Base-by-base conservation (phyloP, 2,113 vertebrate species). In the Fukomys damarensis region DNA sequence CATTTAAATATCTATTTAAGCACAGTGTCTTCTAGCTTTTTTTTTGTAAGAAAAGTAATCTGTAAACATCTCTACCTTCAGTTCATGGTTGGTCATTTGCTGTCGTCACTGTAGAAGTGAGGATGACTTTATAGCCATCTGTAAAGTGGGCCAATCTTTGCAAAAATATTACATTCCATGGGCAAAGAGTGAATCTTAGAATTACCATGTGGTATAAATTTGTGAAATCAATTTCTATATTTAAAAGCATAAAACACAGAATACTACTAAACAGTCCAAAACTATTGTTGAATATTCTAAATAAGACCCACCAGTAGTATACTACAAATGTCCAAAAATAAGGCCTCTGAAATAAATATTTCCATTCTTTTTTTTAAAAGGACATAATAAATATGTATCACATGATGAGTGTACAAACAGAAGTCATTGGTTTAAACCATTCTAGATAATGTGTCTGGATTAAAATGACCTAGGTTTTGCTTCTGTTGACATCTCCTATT, bases 331-430 rank as follows among this genome's bases (percentile, higher is more conserved):
- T 99, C 98, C 97, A 99, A 99, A 99, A 99, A 98, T 99, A 99
- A 99, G 99, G 99, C 99, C 99, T 99, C 99, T 98, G 98, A 99
- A 99, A 99, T 99, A 99, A 99, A 99, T 99, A 99, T 99, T 98
- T 98, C 98, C 98, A 98, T 99, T 99, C 98, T 99, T 99, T 72
- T 43, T 2, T 72, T 43, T 2, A 98, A 99, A 98, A 99, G 99
- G 98, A 98, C 98, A 98, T 98, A 98, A 98, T 98, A 99, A 99
- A 98, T 98, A 98, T 99, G 98, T 98, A 99, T 99, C 99, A 99
- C 98, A 98, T 99, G 98, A 98, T 99, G 98, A 99, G 98, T 99
- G 99, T 98, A 98, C 97, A 98, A 99, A 99, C 98, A 99, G 99
- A 99, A 99, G 98, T 98, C 97, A 97, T 97, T 96, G 95, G 74